Percentiles rank a stretch among this genome's conserved stretches.
Conservation (phyloP, 2,888 invertebrate genomes). For the Sinotaia quadrata region DNA sequence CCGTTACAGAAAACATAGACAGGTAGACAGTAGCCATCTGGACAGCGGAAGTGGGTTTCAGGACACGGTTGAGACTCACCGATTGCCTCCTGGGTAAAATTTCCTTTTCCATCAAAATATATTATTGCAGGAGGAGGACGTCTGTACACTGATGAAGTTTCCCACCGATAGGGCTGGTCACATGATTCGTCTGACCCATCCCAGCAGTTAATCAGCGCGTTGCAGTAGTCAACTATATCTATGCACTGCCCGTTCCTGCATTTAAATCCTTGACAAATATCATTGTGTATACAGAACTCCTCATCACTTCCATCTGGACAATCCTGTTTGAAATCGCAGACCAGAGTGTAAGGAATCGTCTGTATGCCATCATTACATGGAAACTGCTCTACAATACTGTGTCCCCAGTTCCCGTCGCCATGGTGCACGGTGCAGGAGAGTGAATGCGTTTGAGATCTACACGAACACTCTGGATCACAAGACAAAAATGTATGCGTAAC, state of each 20-base stretch:
- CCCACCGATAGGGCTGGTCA: neutral
- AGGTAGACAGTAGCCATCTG: neutral
- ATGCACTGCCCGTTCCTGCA: constrained; percentile 13
- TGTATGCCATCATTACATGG: neutral
- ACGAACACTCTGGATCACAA: neutral
- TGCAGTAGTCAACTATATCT: too few relatives aligned
- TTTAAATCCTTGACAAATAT: neutral
- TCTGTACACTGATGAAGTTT: neutral
- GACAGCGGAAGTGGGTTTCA: neutral
- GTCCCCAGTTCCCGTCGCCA: neutral
- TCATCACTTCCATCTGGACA: neutral
- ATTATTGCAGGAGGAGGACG: neutral
- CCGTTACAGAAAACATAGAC: constrained; percentile 18
- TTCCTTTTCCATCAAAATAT: neutral
- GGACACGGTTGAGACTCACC: neutral
- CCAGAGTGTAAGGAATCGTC: neutral
- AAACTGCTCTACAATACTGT: neutral
- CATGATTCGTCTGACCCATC: neutral
- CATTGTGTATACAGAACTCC: neutral
- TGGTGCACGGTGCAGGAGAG: neutral
- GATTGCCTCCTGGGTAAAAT: neutral
- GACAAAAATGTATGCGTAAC: neutral
- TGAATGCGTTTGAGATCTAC: neutral
- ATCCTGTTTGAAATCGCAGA: neutral
- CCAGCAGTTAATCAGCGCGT: neutral